Evolutionary conservation across 1,140 invertebrate genomes (phyloP).

Genomic region (Drosophila guanche): DNA sequence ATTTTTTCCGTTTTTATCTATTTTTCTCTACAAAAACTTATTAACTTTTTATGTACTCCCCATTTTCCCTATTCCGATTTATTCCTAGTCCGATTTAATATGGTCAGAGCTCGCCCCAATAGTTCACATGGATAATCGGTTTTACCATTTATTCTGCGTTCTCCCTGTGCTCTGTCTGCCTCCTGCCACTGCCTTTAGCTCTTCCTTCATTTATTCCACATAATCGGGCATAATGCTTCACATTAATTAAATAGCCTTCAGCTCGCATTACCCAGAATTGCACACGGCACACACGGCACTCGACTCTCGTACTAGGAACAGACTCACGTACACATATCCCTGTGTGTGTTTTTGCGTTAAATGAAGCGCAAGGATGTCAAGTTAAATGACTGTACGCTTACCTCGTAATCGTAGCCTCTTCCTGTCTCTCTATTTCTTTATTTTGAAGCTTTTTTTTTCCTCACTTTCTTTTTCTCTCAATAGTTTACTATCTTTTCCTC

Average conservation of each 20-base stretch:
- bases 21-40: no score
- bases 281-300: conserved; percentile 2
- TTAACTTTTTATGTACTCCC: no score
- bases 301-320: neutral
- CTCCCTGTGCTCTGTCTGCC: no score
- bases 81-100: conserved; percentile 5
- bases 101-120: conserved; percentile 4
- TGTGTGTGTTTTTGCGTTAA: conserved; percentile 18
- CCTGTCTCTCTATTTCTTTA: neutral
- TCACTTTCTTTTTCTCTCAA: no score
- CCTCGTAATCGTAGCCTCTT: conserved; percentile 14
- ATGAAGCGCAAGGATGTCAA: conserved; percentile 50
- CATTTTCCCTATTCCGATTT: no score
- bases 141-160: conserved; percentile 5
- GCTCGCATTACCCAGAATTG: conserved; percentile 15
- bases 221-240: conserved; percentile 57
- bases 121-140: conserved; percentile 13
- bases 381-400: conserved; percentile 43
- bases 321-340: neutral
- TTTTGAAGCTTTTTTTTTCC: neutral
- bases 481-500: no score
- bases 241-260: conserved; percentile 66
- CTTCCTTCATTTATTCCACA: conserved; percentile 23
- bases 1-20: no score
- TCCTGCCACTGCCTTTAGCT: neutral